Evolutionary conservation across 2,888 invertebrate species (phyloP), one percentile per base, ranked within the genome.

Genomic region (Fissipunctia ypsillon): DNA sequence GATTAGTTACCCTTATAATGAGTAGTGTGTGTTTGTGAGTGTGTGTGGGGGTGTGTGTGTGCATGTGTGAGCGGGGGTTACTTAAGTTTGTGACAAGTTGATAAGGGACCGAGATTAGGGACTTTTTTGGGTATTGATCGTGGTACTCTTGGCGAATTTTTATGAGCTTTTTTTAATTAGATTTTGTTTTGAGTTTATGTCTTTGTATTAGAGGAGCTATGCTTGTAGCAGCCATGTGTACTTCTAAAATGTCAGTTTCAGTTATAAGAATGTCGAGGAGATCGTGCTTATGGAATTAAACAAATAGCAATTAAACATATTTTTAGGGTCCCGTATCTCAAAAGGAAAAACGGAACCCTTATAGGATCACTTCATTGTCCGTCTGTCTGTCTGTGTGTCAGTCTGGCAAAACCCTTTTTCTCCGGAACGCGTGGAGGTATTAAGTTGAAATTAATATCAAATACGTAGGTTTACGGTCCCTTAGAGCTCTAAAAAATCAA

Each of bases 1-100:
- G 96, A 96, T 96, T 96, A 96, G 96, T 96, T 96, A 96, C 95
- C 95, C 96, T 94, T 91, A 92, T 96, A 96, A 96, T 96, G 95
- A 96, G 94, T 91, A 91, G 91, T 92, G 91, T 90, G 88, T 89
- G 92, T 94, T 92, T 93, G 92, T 89, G 91, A 91, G 90, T 92
- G 89, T 89, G 89, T 85, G 81, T 72, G 45, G 6, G 3, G 16
- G 35, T 28, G 81, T 81, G 81, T 84, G 81, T 89, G 74, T 74
- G 73, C 56, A 63, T 69, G 69, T 80, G 83, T 83, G 70, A 83
- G 82, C 88, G 88, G 90, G 90, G 90, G 88, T 87, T 78, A 89
- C 91, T 90, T 90, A 91, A 93, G 93, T 92, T 92, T 92, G 92
- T 94, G 94, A 93, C 94, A 93, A 87, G 92, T 92, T 93, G 91